phyloP scores from a whole-genome alignment of 2,113 vertebrate genomes.

The Melanostigma gelatinosum region DNA sequence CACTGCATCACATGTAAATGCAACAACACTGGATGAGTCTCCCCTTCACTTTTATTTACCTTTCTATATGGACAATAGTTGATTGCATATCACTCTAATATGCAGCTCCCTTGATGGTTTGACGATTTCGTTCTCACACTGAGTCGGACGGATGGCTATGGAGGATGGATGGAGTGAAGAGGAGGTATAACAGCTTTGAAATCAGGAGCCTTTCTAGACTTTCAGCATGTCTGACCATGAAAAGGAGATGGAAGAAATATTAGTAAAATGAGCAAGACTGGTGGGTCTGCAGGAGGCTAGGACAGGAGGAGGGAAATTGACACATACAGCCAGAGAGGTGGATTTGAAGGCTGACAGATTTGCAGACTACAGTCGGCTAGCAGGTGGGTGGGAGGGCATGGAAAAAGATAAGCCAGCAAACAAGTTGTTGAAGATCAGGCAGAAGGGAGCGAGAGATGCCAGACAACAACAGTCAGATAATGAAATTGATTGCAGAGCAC shows the following conservation, averaged over 20 bases:
- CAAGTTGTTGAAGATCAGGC: background rate
- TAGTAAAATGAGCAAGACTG: background rate
- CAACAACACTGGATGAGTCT: background rate
- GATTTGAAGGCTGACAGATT: constrained; percentile 11
- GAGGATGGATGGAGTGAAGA: too few species aligned
- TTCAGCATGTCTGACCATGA: constrained; percentile 1
- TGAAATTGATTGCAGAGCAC: constrained; percentile 40
- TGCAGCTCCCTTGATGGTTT: too few species aligned
- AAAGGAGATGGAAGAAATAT: background rate
- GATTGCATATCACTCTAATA: too few species aligned
- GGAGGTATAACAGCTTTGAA: too few species aligned
- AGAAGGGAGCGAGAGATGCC: background rate
- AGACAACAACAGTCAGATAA: constrained; percentile 31
- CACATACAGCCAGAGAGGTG: background rate
- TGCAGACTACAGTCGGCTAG: background rate
- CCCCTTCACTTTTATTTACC: too few species aligned
- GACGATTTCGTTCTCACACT: too few species aligned
- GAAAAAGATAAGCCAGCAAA: constrained; percentile 23
- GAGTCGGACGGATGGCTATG: too few species aligned
- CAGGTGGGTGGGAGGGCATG: background rate
- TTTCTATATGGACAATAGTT: too few species aligned
- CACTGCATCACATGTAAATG: background rate
- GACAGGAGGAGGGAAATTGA: background rate
- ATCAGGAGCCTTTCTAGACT: too few species aligned
- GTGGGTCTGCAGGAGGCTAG: background rate